A percentile compares a stretch with the other conserved stretches of the same genome.
phyloP scores from a whole-genome alignment of 2,797 vertebrate genomes.

The Pristis pectinata region DNA sequence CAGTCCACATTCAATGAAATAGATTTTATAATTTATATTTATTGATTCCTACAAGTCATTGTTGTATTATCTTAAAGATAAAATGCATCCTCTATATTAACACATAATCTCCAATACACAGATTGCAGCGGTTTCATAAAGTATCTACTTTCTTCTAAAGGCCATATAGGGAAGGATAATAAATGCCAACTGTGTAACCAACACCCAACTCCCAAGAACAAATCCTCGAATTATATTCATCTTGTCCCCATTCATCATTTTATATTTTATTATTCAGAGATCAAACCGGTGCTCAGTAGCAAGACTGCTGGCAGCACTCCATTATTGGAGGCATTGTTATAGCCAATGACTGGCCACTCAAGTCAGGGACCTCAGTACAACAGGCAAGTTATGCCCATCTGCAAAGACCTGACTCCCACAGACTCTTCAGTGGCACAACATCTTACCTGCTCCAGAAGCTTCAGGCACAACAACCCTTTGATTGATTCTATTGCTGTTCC shows the following conservation, averaged over 20 bases:
- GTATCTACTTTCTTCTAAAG: neutral
- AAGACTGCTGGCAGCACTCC: too few relatives aligned
- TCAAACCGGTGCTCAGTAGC: neutral
- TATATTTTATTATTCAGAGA: neutral
- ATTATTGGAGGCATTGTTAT: too few relatives aligned
- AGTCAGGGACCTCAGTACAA: too few relatives aligned
- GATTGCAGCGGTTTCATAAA: neutral
- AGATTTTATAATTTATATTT: neutral
- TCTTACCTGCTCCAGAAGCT: neutral
- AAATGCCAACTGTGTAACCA: neutral
- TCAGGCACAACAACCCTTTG: neutral
- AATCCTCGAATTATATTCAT: neutral
- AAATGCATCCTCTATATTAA: neutral
- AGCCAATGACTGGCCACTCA: too few relatives aligned
- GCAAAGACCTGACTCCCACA: too few relatives aligned
- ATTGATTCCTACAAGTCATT: neutral
- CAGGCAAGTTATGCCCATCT: too few relatives aligned
- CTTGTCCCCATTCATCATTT: neutral
- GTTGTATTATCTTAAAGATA: neutral
- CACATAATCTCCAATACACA: neutral
- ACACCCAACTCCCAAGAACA: neutral
- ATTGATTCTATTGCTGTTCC: neutral
- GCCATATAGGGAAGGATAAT: neutral
- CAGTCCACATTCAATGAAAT: neutral
- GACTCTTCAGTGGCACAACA: neutral